Evolutionary conservation across 2,113 vertebrate genomes (phyloP).

Genomic region (Daubentonia madagascariensis): DNA sequence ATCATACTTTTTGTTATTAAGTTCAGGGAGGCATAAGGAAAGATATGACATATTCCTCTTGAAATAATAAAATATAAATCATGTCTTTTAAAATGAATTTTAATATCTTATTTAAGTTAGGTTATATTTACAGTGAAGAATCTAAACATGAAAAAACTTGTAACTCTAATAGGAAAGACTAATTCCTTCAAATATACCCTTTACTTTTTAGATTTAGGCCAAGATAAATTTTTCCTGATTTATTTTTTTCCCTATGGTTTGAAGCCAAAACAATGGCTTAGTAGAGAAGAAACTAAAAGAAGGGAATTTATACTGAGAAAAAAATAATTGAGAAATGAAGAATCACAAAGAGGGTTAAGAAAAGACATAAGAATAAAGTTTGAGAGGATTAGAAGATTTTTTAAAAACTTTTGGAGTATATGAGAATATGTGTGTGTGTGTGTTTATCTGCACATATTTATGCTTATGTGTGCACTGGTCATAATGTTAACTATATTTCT

Average conservation of each 20-base stretch:
- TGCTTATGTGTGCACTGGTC: background rate
- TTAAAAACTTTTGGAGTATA: background rate
- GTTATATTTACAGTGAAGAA: too few relatives aligned
- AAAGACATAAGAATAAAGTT: background rate
- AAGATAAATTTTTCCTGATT: background rate
- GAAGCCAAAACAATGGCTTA: background rate
- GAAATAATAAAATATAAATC: too few relatives aligned
- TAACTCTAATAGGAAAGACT: background rate
- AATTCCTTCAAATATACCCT: background rate
- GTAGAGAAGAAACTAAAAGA: background rate
- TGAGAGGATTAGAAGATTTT: background rate
- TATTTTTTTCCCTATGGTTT: background rate
- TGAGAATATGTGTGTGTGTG: background rate
- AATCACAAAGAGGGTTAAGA: background rate
- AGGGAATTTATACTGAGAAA: background rate
- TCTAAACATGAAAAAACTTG: too few relatives aligned
- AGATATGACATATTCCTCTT: too few relatives aligned
- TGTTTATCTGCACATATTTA: background rate
- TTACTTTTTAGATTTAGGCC: background rate
- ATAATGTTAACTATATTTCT: conserved; percentile 22
- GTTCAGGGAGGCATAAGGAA: background rate
- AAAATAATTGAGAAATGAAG: background rate
- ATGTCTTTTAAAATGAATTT: too few relatives aligned
- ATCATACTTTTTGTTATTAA: background rate
- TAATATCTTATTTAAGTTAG: too few relatives aligned